phyloP scores from a whole-genome alignment of 2,888 invertebrate genomes.

The Ophonus ardosiacus region DNA sequence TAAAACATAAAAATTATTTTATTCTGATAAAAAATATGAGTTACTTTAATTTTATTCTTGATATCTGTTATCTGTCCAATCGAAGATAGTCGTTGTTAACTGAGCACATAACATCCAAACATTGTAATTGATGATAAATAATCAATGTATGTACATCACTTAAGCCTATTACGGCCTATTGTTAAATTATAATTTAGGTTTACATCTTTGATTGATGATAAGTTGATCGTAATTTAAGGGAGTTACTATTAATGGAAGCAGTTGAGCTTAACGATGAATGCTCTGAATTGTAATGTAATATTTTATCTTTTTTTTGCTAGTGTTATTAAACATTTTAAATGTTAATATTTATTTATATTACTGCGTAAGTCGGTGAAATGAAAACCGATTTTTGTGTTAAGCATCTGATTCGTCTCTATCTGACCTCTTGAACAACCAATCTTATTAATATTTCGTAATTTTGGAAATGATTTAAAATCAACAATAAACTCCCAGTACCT shows the following conservation, averaged over 20 bases:
- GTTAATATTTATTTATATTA: no score
- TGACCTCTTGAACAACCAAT: no score
- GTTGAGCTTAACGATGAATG: not conserved
- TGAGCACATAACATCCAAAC: conserved; percentile 18
- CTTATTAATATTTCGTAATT: no score
- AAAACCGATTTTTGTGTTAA: no score
- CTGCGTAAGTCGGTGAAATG: no score
- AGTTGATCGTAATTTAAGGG: conserved; percentile 3
- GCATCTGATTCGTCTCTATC: no score
- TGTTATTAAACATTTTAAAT: not conserved
- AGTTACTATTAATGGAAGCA: not conserved
- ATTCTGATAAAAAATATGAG: no score
- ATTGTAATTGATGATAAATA: conserved; percentile 36
- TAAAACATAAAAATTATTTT: no score
- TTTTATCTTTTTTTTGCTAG: not conserved
- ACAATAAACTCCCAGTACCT: no score
- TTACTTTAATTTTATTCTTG: no score
- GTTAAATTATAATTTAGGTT: conserved; percentile 23
- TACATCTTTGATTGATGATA: conserved; percentile 29
- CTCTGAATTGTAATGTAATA: not conserved
- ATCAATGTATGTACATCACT: conserved; percentile 38
- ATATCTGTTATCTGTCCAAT: no score
- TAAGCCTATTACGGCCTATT: conserved; percentile 37
- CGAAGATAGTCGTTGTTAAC: not conserved
- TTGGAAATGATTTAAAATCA: no score